Conservation (phyloP, 2,888 invertebrate genomes). For the Standfussiana lucernea region DNA sequence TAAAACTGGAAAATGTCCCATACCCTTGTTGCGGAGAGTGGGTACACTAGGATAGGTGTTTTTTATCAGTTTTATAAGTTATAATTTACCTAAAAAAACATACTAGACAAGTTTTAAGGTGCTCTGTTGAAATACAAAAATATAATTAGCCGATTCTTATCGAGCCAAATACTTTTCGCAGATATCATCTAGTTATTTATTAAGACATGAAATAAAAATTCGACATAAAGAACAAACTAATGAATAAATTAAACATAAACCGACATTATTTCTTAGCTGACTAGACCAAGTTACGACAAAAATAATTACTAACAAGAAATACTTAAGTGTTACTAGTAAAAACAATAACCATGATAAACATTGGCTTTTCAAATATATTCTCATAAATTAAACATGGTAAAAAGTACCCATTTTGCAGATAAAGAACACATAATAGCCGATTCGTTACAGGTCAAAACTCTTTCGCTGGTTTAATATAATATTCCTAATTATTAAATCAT, state of each 20-base stretch:
- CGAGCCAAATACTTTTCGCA: not conserved
- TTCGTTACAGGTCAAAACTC: not conserved
- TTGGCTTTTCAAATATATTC: conserved; percentile 10
- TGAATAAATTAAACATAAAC: conserved; percentile 38
- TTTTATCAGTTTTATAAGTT: not conserved
- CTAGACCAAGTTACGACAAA: conserved; percentile 35
- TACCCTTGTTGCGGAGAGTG: not conserved
- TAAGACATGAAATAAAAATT: not conserved
- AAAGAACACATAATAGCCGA: not conserved
- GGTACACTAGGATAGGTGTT: not conserved
- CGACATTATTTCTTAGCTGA: conserved; percentile 36
- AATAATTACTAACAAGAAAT: conserved; percentile 34
- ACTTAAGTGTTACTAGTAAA: conserved; percentile 1
- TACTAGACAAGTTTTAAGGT: not conserved
- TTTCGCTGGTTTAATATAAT: not conserved
- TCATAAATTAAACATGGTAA: not conserved
- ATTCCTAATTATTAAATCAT: not conserved
- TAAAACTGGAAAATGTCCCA: not conserved
- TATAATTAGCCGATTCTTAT: not conserved
- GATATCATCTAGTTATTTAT: not conserved
- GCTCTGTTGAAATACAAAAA: not conserved
- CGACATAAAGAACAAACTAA: conserved; percentile 13
- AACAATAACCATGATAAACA: conserved; percentile 16
- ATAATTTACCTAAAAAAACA: not conserved
- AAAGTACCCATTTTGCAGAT: not conserved